phyloP scores from a whole-genome alignment of 2,113 vertebrate genomes.

The Pampusana beccarii region DNA sequence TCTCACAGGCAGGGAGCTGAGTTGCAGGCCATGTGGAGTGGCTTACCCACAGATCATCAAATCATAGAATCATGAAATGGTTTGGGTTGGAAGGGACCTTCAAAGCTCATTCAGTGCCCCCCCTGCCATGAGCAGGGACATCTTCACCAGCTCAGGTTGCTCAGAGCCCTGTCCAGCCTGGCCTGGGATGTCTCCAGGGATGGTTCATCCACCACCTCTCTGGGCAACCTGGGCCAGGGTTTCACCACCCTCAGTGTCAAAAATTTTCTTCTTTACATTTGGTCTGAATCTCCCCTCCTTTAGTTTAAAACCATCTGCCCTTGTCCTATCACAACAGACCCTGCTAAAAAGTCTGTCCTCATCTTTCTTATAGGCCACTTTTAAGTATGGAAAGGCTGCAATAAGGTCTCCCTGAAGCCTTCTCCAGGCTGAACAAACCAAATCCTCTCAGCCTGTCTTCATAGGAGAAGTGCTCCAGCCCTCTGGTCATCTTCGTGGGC shows the following conservation, averaged over 20 bases:
- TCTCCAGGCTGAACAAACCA: not conserved
- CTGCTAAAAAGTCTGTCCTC: not conserved
- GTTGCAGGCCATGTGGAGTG: accelerated
- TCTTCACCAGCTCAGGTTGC: not conserved
- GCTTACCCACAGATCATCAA: not conserved
- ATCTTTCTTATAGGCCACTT: not conserved
- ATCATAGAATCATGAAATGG: not conserved
- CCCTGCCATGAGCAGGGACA: not conserved
- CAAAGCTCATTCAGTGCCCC: not conserved
- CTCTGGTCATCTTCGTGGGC: accelerated
- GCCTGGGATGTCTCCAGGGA: not conserved
- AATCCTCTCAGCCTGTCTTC: not conserved
- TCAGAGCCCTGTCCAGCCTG: not conserved
- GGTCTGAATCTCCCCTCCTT: not conserved
- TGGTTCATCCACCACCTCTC: not conserved
- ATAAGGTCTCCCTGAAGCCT: not conserved
- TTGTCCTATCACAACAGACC: accelerated
- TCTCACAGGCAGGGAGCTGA: not conserved
- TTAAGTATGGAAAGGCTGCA: accelerated
- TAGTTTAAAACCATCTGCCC: not conserved
- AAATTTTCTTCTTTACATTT: not conserved
- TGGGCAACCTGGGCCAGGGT: too few species aligned
- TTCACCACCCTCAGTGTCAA: not conserved
- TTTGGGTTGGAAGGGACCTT: not conserved
- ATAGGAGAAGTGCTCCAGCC: accelerated